These are phyloP conservation scores for Pterocles burchelli DNA, from an alignment of 2,113 vertebrate genomes.

Conservation along the genomic window DNA sequence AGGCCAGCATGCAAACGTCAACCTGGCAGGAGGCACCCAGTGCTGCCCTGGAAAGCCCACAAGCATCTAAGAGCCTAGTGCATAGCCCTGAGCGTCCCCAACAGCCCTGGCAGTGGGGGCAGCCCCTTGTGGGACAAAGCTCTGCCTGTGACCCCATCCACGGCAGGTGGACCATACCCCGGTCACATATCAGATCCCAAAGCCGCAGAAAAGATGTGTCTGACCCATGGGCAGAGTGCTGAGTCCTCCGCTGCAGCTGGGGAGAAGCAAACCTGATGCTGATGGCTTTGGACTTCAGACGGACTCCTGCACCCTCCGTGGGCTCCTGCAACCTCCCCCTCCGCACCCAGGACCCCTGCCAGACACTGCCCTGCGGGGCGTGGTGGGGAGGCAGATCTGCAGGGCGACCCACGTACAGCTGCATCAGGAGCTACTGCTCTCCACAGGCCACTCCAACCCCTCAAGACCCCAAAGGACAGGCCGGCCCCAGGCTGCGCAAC, in stretches of 20 bases:
- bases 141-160: background rate
- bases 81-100: background rate
- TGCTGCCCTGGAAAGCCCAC: background rate
- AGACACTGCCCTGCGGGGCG: background rate
- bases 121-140: background rate
- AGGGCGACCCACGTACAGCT: background rate
- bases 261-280: accelerated
- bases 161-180: background rate
- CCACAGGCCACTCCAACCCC: background rate
- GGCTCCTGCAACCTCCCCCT: background rate
- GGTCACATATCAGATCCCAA: background rate
- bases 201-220: background rate
- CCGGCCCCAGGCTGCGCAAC: background rate
- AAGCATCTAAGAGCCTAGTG: background rate
- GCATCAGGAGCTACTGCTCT: background rate
- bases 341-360: background rate
- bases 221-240: background rate
- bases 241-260: accelerated
- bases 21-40: background rate
- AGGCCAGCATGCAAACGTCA: background rate
- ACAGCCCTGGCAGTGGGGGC: background rate
- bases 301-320: accelerated
- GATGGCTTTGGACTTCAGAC: accelerated
- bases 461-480: background rate
- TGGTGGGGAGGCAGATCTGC: background rate